These are phyloP conservation scores for Mystacornis crossleyi DNA, from an alignment of 2,113 vertebrate species.

Conservation along the genomic window DNA sequence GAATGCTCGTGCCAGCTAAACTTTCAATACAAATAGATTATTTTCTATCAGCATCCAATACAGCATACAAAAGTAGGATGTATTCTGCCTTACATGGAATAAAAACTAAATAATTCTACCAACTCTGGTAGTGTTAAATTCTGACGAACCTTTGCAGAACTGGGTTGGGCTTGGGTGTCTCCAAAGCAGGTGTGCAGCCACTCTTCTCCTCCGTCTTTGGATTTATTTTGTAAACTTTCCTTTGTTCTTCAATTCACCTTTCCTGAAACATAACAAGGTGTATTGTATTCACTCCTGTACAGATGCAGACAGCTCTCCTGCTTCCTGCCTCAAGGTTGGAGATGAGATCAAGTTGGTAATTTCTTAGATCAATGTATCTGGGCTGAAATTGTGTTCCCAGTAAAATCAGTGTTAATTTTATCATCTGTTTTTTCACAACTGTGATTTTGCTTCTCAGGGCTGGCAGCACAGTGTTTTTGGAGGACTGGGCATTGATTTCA, in stretches of 20 bases:
- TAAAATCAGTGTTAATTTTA: background rate
- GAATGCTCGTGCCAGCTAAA: background rate
- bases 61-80: background rate
- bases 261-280: background rate
- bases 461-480: background rate
- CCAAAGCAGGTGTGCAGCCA: background rate
- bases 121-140: background rate
- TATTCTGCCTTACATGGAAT: background rate
- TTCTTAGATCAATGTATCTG: background rate
- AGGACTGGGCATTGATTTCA: background rate
- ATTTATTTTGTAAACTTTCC: background rate
- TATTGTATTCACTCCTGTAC: background rate
- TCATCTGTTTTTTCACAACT: background rate
- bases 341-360: background rate
- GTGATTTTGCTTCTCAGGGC: background rate
- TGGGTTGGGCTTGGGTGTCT: background rate
- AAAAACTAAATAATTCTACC: background rate
- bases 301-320: background rate
- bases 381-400: background rate
- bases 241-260: background rate
- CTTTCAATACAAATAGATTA: background rate
- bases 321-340: background rate
- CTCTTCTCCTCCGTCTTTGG: background rate
- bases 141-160: background rate
- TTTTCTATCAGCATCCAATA: background rate